Evolutionary conservation across 1,140 invertebrate species (phyloP).

Genomic region (Cherax destructor): DNA sequence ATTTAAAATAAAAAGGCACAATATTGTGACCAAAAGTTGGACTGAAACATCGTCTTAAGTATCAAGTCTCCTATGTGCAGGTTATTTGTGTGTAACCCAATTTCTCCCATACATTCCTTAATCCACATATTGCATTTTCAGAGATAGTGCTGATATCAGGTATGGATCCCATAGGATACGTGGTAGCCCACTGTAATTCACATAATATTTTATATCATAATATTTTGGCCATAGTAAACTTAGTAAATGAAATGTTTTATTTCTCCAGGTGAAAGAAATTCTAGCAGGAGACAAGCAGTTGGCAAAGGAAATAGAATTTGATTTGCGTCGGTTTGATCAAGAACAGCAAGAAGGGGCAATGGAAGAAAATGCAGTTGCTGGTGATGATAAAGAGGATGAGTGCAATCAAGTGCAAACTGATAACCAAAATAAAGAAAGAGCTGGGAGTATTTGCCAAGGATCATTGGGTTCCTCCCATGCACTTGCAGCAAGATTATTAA

Average conservation of each 20-base stretch:
- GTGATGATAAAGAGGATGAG: not conserved
- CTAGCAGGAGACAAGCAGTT: constrained; percentile 77
- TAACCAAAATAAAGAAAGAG: not conserved
- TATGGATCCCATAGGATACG: too few relatives aligned
- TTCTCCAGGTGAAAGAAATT: constrained; percentile 76
- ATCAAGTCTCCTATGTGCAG: too few relatives aligned
- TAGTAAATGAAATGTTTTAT: not conserved
- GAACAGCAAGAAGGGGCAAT: constrained; percentile 64
- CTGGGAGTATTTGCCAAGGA: not conserved
- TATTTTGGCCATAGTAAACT: not conserved
- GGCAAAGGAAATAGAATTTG: constrained; percentile 77
- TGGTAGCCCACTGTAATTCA: too few relatives aligned
- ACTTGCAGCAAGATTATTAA: not conserved
- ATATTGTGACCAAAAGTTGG: too few relatives aligned
- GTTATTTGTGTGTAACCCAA: too few relatives aligned
- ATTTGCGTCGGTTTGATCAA: constrained; percentile 75
- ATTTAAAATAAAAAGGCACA: too few relatives aligned
- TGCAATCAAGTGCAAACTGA: not conserved
- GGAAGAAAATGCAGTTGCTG: constrained; percentile 32
- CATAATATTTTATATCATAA: too few relatives aligned
- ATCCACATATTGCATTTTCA: too few relatives aligned
- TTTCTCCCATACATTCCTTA: too few relatives aligned
- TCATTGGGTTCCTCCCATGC: constrained; percentile 22
- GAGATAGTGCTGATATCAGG: too few relatives aligned
- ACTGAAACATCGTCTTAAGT: too few relatives aligned